Evolutionary conservation across 2,888 invertebrate species (phyloP), one percentile per base, ranked within the genome.

Genomic region (Tachystola acroxantha): DNA sequence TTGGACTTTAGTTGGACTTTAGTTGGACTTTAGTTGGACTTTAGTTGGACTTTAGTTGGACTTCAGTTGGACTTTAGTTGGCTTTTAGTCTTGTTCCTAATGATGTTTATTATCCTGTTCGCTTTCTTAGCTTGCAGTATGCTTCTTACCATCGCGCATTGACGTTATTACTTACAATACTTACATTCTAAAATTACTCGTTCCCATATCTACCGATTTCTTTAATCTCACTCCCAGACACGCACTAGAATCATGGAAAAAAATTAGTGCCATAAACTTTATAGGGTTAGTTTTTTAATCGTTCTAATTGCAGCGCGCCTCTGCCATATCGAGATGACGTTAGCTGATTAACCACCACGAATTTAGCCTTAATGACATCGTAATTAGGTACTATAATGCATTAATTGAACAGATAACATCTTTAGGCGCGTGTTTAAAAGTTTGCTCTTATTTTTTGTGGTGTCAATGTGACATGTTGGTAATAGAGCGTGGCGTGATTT

Each of bases 281-380:
- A 70, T 72, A 63, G 65, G 53, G 54, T 66, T 40, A 61, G 62
- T 68, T 79, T 27, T 80, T 80, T 80, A 53, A 50, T 52, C 27
- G 46, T 44, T 48, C 57, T 41, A 41, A 41, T 41, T 41, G 43
- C 64, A 48, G 58, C 57, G 57, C 61, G 57, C 61, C 59, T 48
- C 51, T 41, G 36, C 77, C 79, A 58, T 81, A 74, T 74, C 64
- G 36, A 73, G 73, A 58, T 46, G 50, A 48, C 48, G 48, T 57
- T 50, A 48, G 44, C 59, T 63, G 68, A 69, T 68, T 67, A 61
- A 61, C 53, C 44, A 37, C 51, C 43, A 54, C 60, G 57, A 75
- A 72, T 68, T 64, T 71, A 64, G 64, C 58, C 66, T 66, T 74
- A 76, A 78, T 74, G 70, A 68, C 66, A 62, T 64, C 60, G 64